Percentiles rank a stretch among this genome's conserved stretches.
phyloP scores from a whole-genome alignment of 1,140 invertebrate species.

The Popillia japonica region DNA sequence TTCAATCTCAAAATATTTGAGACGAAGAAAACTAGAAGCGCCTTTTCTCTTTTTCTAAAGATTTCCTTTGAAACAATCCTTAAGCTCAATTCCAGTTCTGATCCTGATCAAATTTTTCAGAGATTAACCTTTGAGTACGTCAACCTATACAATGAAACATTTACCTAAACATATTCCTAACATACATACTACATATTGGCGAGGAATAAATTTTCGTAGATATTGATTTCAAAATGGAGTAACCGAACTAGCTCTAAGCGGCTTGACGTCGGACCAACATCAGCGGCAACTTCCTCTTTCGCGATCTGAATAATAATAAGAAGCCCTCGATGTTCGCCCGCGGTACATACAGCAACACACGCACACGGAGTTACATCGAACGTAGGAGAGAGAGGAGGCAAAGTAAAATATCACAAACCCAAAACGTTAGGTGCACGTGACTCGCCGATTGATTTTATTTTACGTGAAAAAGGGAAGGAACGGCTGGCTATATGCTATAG shows the following conservation, averaged over 20 bases:
- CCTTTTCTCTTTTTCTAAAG: no score
- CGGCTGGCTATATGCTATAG: not conserved
- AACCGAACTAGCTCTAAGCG: conserved; percentile 49
- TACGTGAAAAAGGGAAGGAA: conserved; percentile 48
- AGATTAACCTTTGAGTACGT: no score
- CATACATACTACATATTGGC: no score
- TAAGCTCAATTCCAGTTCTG: no score
- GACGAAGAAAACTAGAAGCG: no score
- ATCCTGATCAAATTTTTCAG: no score
- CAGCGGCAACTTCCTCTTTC: conserved; percentile 36
- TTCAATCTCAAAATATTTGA: no score
- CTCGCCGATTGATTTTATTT: conserved; percentile 61
- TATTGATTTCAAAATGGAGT: conserved; percentile 51
- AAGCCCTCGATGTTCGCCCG: conserved; percentile 44
- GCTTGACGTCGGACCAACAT: conserved; percentile 42
- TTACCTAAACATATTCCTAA: no score
- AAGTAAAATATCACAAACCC: conserved; percentile 61
- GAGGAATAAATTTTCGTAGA: no score
- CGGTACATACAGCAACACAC: conserved; percentile 30
- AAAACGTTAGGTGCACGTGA: conserved; percentile 60
- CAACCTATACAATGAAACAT: no score
- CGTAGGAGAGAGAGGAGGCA: conserved; percentile 43
- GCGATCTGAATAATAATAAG: conserved; percentile 56
- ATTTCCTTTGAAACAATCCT: no score
- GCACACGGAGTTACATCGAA: conserved; percentile 16